phyloP scores from a whole-genome alignment of 2,797 vertebrate species.

The Saguinus oedipus region DNA sequence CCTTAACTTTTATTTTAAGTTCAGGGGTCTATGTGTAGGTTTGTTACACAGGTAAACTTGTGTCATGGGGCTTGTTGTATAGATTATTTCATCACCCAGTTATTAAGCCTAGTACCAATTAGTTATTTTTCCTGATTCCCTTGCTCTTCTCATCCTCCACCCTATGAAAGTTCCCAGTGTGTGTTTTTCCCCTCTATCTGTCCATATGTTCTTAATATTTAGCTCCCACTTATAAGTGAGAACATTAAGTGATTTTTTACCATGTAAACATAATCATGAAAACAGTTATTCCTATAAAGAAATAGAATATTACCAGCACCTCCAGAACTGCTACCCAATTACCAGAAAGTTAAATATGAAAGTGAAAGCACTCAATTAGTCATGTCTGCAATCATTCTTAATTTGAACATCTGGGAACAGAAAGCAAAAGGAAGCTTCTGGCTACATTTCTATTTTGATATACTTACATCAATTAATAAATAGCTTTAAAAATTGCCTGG shows the following conservation, averaged over 20 bases:
- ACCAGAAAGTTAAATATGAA: not conserved
- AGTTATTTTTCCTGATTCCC: too few relatives aligned
- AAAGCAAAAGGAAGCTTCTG: not conserved
- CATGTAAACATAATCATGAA: not conserved
- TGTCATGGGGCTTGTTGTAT: too few relatives aligned
- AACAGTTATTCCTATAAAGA: not conserved
- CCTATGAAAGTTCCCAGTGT: too few relatives aligned
- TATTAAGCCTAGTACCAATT: too few relatives aligned
- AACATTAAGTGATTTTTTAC: not conserved
- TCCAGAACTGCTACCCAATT: not conserved
- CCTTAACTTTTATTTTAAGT: too few relatives aligned
- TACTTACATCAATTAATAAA: constrained; percentile 11
- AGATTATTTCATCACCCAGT: too few relatives aligned
- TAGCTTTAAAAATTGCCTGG: not conserved
- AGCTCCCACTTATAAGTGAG: too few relatives aligned
- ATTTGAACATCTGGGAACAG: constrained; percentile 2
- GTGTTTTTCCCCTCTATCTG: too few relatives aligned
- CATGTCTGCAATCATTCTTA: not conserved
- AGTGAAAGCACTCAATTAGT: not conserved
- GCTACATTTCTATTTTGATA: constrained; percentile 6
- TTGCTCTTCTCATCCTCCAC: too few relatives aligned
- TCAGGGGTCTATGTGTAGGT: too few relatives aligned
- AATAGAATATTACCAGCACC: not conserved
- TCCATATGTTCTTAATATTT: too few relatives aligned
- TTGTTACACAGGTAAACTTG: too few relatives aligned